A percentile compares a stretch with the other conserved stretches of the same genome.
Evolutionary conservation across 2,797 vertebrate genomes (phyloP).

Genomic region (Onychomys torridus): DNA sequence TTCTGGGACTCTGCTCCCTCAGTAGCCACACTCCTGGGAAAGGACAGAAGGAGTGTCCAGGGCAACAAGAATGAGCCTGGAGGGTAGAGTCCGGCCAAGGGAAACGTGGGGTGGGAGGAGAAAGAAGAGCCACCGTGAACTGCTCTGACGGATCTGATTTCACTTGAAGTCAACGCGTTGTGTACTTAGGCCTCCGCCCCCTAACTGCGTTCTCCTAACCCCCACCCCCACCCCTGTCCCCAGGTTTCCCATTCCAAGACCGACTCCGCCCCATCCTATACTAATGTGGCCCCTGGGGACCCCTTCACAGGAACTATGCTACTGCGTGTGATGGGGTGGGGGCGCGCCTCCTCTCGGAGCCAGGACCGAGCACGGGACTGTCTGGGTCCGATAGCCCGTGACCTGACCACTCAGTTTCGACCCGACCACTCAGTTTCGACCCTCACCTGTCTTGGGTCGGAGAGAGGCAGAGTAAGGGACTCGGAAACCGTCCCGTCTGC

Average conservation of each 20-base stretch:
- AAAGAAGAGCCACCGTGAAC: conserved; percentile 39
- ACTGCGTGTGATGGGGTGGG: neutral
- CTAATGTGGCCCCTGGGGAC: conserved; percentile 19
- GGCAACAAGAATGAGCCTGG: conserved; percentile 39
- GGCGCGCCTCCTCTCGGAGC: neutral
- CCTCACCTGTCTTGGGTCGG: conserved; percentile 70
- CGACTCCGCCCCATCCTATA: conserved; percentile 69
- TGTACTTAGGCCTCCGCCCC: conserved; percentile 80
- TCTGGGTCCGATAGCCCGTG: neutral
- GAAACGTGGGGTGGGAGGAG: conserved; percentile 43
- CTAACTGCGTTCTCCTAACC: conserved; percentile 57
- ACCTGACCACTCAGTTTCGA: neutral
- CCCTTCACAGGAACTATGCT: neutral
- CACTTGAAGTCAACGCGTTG: conserved; percentile 71
- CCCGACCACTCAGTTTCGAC: neutral
- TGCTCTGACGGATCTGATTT: conserved; percentile 65
- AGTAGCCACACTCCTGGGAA: conserved; percentile 52
- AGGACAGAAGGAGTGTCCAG: conserved; percentile 47
- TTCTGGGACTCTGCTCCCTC: neutral
- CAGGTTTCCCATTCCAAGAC: conserved; percentile 43
- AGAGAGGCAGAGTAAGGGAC: neutral
- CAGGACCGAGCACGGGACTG: neutral
- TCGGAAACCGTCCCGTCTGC: neutral
- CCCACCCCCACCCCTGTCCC: neutral
- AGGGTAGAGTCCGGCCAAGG: conserved; percentile 41